Conservation (phyloP, 2,113 vertebrate genomes). For the Illadopsis cleaveri region DNA sequence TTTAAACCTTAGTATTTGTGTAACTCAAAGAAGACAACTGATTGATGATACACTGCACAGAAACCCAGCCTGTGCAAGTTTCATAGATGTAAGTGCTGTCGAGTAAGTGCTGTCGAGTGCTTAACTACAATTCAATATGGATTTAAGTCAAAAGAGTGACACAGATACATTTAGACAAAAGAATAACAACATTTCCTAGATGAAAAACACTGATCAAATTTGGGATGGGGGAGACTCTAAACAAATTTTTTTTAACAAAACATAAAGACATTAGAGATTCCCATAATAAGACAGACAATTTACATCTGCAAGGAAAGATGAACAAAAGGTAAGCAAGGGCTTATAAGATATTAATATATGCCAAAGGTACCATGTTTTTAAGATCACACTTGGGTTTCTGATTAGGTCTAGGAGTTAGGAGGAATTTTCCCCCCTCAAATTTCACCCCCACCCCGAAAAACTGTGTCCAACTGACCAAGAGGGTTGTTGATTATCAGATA, state of each 20-base stretch:
- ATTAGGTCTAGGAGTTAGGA: not conserved
- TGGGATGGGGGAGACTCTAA: not conserved
- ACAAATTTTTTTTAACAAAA: not conserved
- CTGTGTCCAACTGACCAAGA: not conserved
- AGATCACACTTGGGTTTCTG: not conserved
- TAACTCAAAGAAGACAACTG: not conserved
- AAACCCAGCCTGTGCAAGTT: not conserved
- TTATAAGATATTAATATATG: not conserved
- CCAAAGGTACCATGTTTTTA: not conserved
- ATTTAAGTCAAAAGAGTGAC: constrained; percentile 7
- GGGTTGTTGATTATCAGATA: not conserved
- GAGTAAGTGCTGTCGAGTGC: not conserved
- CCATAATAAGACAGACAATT: not conserved
- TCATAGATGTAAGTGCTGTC: not conserved
- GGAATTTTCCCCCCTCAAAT: not conserved
- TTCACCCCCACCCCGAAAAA: not conserved
- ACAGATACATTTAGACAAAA: constrained; percentile 37
- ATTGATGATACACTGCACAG: not conserved
- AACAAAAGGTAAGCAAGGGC: not conserved
- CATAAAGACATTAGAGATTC: not conserved
- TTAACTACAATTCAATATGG: constrained; percentile 44
- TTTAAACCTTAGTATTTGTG: not conserved
- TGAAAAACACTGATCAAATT: not conserved
- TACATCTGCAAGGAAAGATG: not conserved
- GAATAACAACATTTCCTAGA: constrained; percentile 15